Conservation (phyloP, 2,113 vertebrate species). For the Pimephales promelas region DNA sequence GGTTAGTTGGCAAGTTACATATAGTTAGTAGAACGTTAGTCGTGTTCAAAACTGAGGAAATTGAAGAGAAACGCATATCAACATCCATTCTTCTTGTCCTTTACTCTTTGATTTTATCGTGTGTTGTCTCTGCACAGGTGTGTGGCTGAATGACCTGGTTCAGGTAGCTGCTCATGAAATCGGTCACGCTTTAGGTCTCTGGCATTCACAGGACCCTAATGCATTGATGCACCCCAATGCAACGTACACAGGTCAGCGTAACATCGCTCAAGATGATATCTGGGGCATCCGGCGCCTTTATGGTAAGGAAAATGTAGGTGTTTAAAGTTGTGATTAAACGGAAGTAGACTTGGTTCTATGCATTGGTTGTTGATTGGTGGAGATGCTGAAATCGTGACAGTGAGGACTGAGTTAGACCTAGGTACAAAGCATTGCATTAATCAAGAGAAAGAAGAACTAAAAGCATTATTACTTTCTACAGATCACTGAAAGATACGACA, state of each 20-base stretch:
- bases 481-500: no score
- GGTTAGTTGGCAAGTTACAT: no score
- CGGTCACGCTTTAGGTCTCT: constrained; percentile 81
- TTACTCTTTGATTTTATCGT: neutral
- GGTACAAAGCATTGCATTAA: no score
- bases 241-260: constrained; percentile 79
- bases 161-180: constrained; percentile 85
- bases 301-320: constrained; percentile 59
- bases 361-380: neutral
- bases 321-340: no score
- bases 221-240: constrained; percentile 85
- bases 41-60: no score
- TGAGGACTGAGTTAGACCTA: no score
- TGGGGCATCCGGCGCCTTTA: constrained; percentile 83
- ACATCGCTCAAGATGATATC: constrained; percentile 78
- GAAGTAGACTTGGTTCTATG: neutral
- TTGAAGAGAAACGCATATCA: neutral
- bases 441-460: no score
- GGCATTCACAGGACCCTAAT: constrained; percentile 77
- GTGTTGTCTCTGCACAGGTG: constrained; percentile 65
- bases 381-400: no score
- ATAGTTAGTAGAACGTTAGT: no score
- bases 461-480: no score
- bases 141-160: constrained; percentile 83
- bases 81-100: neutral